Evolutionary conservation across 2,888 invertebrate genomes (phyloP).

Genomic region (Macrosiphum euphorbiae): DNA sequence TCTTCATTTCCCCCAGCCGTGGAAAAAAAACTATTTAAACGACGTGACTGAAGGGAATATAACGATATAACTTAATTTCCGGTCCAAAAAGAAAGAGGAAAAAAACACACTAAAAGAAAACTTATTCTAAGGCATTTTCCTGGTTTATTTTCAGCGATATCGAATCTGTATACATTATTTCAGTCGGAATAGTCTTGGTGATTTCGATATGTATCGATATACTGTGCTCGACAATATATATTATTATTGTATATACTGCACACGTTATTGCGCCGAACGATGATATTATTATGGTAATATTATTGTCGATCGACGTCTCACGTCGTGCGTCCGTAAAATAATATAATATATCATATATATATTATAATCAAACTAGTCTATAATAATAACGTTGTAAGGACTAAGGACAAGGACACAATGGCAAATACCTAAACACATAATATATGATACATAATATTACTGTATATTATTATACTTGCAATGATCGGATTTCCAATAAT

Average conservation of each 20-base stretch:
- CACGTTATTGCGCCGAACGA: not conserved
- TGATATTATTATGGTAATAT: conserved; percentile 13
- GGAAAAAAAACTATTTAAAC: conserved; percentile 25
- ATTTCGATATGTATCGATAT: not conserved
- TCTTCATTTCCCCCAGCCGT: not conserved
- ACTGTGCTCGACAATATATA: not conserved
- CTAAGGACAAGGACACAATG: not conserved
- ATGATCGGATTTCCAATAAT: not conserved
- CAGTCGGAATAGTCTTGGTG: not conserved
- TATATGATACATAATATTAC: not conserved
- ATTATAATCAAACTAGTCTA: not conserved
- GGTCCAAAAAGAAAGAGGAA: conserved; percentile 12
- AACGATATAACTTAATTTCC: conserved; percentile 44
- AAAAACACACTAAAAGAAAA: not conserved
- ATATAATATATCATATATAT: not conserved
- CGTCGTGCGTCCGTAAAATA: not conserved
- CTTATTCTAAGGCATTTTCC: not conserved
- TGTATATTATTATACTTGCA: not conserved
- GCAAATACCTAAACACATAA: not conserved
- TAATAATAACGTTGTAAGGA: not conserved
- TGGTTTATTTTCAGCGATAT: not conserved
- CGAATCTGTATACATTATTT: not conserved
- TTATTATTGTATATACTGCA: not conserved
- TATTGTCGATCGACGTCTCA: not conserved
- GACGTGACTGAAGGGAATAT: conserved; percentile 24